Base-by-base conservation (phyloP, 2,888 invertebrate genomes). In the Amblyjoppa fuscipennis region DNA sequence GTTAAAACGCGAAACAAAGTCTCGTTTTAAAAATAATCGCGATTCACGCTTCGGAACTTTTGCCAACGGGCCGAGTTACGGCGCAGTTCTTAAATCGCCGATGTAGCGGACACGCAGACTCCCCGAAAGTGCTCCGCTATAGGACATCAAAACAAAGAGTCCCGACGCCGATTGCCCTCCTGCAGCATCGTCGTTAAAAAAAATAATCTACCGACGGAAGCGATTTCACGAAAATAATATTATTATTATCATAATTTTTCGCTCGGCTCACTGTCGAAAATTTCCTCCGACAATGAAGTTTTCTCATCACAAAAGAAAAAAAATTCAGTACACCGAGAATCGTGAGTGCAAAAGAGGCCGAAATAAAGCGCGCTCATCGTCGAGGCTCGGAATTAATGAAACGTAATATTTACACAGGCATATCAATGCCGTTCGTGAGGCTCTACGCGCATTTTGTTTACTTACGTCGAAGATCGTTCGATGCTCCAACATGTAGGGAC, bases 401-500 rank as follows among this genome's bases (percentile, higher is more conserved):
- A 49, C 16, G 4, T 16, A 49, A 20, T 11, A 11, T 56, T 64
- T 38, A 41, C 3, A 41, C 25, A 53, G 2, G 53, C 34, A 20
- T 7, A 56, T 56, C 20, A 13, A 7, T 20, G 34, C 16, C 3
- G 41, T 41, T 41, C 41, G 41, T 3, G 41, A 41, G 20, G 16
- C 16, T 49, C 70, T 49, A 38, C 76, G 71, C 64, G 77, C 73
- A 83, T 82, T 73, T 92, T 91, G 90, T 92, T 92, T 93, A 94
- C 94, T 94, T 91, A 94, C 94, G 83, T 93, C 91, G 89, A 94
- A 93, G 84, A 93, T 91, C 87, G 93, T 92, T 89, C 93, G 94
- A 88, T 94, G 94, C 89, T 94, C 93, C 93, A 94, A 91, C 94
- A 94, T 94, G 91, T 91, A 93, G 92, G 90, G 92, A 89, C 90